Conservation (phyloP, 2,888 invertebrate genomes). For the Carcina quercana region DNA sequence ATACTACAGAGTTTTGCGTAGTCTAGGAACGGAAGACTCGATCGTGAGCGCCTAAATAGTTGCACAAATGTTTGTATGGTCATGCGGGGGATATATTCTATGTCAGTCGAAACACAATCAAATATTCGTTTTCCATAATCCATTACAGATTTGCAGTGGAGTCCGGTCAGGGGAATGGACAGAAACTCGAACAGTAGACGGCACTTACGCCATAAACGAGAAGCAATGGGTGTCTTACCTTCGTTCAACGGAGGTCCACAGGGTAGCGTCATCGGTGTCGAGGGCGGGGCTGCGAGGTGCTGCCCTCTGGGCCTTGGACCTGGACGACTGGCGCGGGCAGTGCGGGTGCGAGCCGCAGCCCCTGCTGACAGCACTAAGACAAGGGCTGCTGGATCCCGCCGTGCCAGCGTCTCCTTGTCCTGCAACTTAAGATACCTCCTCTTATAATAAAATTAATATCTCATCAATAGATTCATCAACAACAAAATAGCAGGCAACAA, state of each 20-base stretch:
- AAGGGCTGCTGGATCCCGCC: slow-evolving; percentile 46
- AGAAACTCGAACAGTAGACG: slow-evolving; percentile 74
- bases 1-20: too few species aligned
- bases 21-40: too few species aligned
- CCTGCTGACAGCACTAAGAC: slow-evolving; percentile 76
- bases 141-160: slow-evolving; percentile 70
- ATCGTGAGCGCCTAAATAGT: too few species aligned
- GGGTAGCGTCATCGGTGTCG: slow-evolving; percentile 76
- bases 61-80: too few species aligned
- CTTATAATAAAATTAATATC: too few species aligned
- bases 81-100: too few species aligned
- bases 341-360: slow-evolving; percentile 82
- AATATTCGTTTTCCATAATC: too few species aligned
- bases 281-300: slow-evolving; percentile 79
- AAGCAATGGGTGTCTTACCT: slow-evolving; percentile 89
- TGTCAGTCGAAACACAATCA: too few species aligned
- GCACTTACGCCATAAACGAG: slow-evolving; percentile 81
- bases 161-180: slow-evolving; percentile 76
- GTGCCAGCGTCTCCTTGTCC: slow-evolving; percentile 35
- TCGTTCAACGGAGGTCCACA: slow-evolving; percentile 77
- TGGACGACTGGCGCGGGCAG: slow-evolving; percentile 82
- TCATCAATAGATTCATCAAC: too few species aligned
- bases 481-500: too few species aligned
- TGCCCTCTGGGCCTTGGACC: slow-evolving; percentile 85
- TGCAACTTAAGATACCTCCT: too few species aligned